Percentiles rank a stretch among this genome's conserved stretches.
Evolutionary conservation across 2,797 vertebrate species (phyloP).

Genomic region (Naso thynnoides): DNA sequence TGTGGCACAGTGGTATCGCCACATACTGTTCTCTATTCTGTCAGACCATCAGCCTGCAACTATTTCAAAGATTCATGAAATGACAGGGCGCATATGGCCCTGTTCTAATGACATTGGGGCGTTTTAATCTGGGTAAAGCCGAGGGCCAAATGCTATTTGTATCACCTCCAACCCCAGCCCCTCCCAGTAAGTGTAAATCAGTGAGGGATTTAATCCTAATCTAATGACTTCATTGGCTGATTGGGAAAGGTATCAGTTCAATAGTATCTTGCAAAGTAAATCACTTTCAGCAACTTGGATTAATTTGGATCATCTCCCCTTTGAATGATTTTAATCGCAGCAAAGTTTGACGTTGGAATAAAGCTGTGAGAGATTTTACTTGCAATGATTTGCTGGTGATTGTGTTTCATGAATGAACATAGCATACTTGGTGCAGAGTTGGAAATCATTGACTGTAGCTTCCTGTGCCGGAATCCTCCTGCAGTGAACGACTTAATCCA

Average conservation of each 20-base stretch:
- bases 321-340: neutral
- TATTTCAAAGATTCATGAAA: conserved; percentile 71
- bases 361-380: neutral
- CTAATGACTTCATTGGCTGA: conserved; percentile 83
- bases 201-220: conserved; percentile 83
- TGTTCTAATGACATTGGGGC: conserved; percentile 82
- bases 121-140: conserved; percentile 84
- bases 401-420: conserved; percentile 47
- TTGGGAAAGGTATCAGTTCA: conserved; percentile 57
- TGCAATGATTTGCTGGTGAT: conserved; percentile 1
- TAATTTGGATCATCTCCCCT: conserved; percentile 14
- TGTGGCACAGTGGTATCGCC: neutral
- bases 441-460: conserved; percentile 53
- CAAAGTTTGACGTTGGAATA: neutral
- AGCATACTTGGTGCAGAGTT: conserved; percentile 9
- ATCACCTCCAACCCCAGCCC: conserved; percentile 73
- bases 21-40: conserved; percentile 10
- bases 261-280: conserved; percentile 45
- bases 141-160: conserved; percentile 82
- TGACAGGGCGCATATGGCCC: conserved; percentile 71
- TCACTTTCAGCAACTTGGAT: conserved; percentile 47
- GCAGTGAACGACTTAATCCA: conserved; percentile 78
- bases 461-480: conserved; percentile 57
- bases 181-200: conserved; percentile 76
- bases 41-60: conserved; percentile 35